Evolutionary conservation across 2,113 vertebrate genomes (phyloP).

Genomic region (Herpailurus yagouaroundi): DNA sequence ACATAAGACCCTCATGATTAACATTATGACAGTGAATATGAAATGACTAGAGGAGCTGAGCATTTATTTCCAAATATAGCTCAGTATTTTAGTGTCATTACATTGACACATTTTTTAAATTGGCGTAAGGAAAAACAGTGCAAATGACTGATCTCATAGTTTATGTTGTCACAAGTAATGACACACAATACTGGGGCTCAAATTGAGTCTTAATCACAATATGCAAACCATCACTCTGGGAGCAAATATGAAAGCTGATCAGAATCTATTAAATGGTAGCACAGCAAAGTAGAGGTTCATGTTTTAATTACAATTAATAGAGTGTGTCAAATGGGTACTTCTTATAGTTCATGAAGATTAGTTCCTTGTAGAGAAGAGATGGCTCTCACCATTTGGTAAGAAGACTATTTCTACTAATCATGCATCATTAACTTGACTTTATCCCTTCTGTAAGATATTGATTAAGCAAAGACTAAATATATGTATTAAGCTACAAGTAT

Average conservation of each 20-base stretch:
- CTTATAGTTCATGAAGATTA: constrained; percentile 51
- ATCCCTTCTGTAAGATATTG: constrained; percentile 31
- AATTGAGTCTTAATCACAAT: constrained; percentile 33
- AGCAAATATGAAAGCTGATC: constrained; percentile 31
- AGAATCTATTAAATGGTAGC: background rate
- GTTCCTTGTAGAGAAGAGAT: constrained; percentile 39
- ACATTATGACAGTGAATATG: constrained; percentile 41
- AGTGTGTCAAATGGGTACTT: constrained; percentile 50
- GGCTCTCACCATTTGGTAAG: background rate
- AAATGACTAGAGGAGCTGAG: constrained; percentile 38
- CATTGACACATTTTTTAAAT: background rate
- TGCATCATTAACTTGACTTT: constrained; percentile 62
- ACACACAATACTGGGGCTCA: background rate
- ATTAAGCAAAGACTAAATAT: constrained; percentile 26
- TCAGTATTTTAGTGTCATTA: constrained; percentile 22
- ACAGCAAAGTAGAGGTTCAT: constrained; percentile 28
- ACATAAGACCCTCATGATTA: constrained; percentile 60
- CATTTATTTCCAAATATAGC: constrained; percentile 61
- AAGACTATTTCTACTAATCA: constrained; percentile 32
- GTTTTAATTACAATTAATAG: constrained; percentile 68
- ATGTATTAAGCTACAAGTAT: constrained; percentile 41
- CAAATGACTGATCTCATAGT: background rate
- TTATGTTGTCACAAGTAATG: constrained; percentile 28
- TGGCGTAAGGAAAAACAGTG: background rate
- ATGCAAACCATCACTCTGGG: background rate